These are phyloP conservation scores for Dromococcyx pavoninus DNA, from an alignment of 2,797 vertebrate genomes.

Conservation along the genomic window DNA sequence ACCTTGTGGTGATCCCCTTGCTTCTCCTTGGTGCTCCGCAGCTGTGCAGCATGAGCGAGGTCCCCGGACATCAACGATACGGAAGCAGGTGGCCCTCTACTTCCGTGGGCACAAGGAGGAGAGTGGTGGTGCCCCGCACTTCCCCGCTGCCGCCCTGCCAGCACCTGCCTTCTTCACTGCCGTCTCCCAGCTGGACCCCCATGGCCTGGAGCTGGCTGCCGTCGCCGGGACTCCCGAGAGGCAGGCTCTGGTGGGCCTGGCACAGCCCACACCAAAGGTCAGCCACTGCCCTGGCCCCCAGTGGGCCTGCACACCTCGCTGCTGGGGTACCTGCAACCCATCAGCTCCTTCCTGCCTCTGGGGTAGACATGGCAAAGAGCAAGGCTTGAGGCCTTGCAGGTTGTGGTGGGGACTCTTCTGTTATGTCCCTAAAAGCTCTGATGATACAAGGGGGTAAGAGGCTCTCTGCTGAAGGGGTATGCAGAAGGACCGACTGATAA, in stretches of 20 bases:
- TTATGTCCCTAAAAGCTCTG: not conserved
- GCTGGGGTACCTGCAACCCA: not conserved
- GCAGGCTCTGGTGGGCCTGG: constrained; percentile 92
- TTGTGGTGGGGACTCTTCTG: not conserved
- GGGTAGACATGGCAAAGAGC: not conserved
- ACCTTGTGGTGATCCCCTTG: not conserved
- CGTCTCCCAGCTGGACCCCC: constrained; percentile 94
- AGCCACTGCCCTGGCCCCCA: not conserved
- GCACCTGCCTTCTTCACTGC: constrained; percentile 95
- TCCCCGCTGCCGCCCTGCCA: constrained; percentile 86
- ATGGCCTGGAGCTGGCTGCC: constrained; percentile 88
- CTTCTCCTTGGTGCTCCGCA: constrained; percentile 60
- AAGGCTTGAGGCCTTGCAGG: not conserved
- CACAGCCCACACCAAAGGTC: constrained; percentile 97
- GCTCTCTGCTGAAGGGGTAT: not conserved
- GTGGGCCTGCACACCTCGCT: accelerated
- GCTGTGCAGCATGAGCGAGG: constrained; percentile 98
- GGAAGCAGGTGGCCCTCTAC: constrained; percentile 98
- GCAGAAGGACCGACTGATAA: not conserved
- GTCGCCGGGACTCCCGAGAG: constrained; percentile 89
- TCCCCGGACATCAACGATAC: constrained; percentile 95
- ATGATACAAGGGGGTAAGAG: not conserved
- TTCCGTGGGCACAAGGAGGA: constrained; percentile 98
- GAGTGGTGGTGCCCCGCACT: constrained; percentile 87
- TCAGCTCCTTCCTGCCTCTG: not conserved